Conservation (phyloP, 2,888 invertebrate genomes). For the Drosophila demipolita region DNA sequence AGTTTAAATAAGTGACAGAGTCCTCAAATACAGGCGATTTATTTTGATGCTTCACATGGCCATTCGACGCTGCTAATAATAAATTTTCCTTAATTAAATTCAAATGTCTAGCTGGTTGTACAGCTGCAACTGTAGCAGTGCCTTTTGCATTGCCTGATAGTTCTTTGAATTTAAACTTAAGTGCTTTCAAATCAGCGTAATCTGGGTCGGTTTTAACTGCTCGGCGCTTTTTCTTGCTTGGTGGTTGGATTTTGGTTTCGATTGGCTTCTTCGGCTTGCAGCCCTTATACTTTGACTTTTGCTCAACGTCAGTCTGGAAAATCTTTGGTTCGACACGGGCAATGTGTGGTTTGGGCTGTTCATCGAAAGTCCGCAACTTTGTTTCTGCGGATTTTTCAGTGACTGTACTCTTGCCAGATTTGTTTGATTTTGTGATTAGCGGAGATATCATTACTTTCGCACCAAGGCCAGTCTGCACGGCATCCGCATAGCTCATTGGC, state of each 20-base stretch:
- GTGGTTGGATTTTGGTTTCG: slow-evolving; percentile 7
- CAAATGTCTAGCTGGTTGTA: slow-evolving; percentile 25
- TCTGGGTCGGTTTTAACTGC: slow-evolving; percentile 7
- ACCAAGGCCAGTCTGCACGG: slow-evolving; percentile 47
- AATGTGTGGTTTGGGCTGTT: slow-evolving; percentile 58
- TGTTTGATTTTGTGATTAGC: slow-evolving; percentile 41
- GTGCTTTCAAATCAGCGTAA: slow-evolving; percentile 37
- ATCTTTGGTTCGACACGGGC: slow-evolving; percentile 50
- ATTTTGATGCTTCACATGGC: slow-evolving; percentile 6
- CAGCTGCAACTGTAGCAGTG: slow-evolving; percentile 14
- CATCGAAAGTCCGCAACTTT: slow-evolving; percentile 51
- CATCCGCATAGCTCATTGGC: slow-evolving; percentile 62
- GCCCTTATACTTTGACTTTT: slow-evolving; percentile 18
- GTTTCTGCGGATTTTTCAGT: slow-evolving; percentile 31
- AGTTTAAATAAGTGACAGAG: slow-evolving; percentile 44
- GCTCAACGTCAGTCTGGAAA: slow-evolving; percentile 35
- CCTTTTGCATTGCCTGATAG: slow-evolving; percentile 28
- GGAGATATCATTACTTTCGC: slow-evolving; percentile 54
- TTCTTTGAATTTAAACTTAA: slow-evolving; percentile 41
- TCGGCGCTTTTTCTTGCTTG: slow-evolving; percentile 13
- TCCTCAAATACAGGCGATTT: slow-evolving; percentile 30
- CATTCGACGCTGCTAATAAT: slow-evolving; percentile 19
- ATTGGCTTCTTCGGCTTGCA: slow-evolving; percentile 33
- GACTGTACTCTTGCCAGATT: slow-evolving; percentile 37
- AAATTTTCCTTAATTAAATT: slow-evolving; percentile 40